Base-by-base conservation (phyloP, 2,113 vertebrate genomes). In the Pluvialis apricaria region DNA sequence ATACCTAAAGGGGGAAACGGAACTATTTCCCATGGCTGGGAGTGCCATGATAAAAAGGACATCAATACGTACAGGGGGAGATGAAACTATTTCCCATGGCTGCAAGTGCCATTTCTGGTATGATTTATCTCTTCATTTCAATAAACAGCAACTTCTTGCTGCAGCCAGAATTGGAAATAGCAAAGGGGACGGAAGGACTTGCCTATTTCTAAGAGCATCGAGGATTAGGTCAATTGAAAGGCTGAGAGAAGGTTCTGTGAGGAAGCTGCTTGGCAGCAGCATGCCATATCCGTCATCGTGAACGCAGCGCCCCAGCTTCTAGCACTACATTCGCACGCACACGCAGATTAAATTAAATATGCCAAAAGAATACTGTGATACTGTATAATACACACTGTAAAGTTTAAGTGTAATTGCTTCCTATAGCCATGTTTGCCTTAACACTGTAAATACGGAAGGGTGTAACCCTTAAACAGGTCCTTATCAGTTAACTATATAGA, bases 361-460 rank as follows among this genome's bases (percentile, higher is more conserved):
- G 10, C 55, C 66, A 54, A 52, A 86, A 54, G 66, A 72, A 85
- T 51, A 52, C 60, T 9, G 40, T 26, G 78, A 70, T 79, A 81
- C 29, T 2, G 0, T 3, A 10, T 40, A 71, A 90, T 6, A 44
- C 0, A 1, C 42, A 45, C 71, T 14, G 25, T 32, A 90, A 90
- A 90, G 89, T 82, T 79, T 77, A 79, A 88, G 64, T 66, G 26
- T 44, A 76, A 80, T 82, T 88, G 68, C 65, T 97, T 94, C 75
- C 88, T 83, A 91, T 78, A 69, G 40, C 78, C 31, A 3, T 91
- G 78, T 97, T 96, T 97, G 83, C 90, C 72, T 36, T 94, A 34
- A 49, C 91, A 94, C 58, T 91, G 95, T 88, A 86, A 93, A 94
- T 36, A 96, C 2, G 24, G 94, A 96, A 97, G 95, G 97, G 97